Conservation (phyloP, 37 sponge, comb jelly and placozoan species). For the Tethya wilhelma region DNA sequence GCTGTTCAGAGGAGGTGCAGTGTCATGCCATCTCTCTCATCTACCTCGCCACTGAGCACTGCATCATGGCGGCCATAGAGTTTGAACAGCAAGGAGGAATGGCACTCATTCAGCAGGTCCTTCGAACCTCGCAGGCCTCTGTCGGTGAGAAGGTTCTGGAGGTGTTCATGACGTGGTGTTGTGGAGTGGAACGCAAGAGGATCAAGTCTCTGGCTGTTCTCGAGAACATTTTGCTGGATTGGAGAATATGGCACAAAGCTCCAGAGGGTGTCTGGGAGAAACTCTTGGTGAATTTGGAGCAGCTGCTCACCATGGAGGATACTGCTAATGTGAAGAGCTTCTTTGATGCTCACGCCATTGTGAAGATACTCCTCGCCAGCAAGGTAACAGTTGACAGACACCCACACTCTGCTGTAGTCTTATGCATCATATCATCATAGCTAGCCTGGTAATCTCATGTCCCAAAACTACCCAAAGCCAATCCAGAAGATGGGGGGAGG, state of each 20-base stretch:
- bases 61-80: slow-evolving; percentile 49
- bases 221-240: slow-evolving; percentile 87
- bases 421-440: too few species aligned
- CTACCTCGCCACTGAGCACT: slow-evolving; percentile 37
- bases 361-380: slow-evolving; percentile 61
- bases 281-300: slow-evolving; percentile 54
- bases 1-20: slow-evolving; percentile 50
- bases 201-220: slow-evolving; percentile 61
- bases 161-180: slow-evolving; percentile 79
- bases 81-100: slow-evolving; percentile 61
- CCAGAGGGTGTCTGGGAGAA: slow-evolving; percentile 47
- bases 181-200: slow-evolving; percentile 38
- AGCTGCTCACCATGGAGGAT: slow-evolving; percentile 20
- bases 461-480: too few species aligned
- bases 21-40: slow-evolving; percentile 49
- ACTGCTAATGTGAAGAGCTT: slow-evolving; percentile 35
- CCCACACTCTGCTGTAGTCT: neutral
- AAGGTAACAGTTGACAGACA: slow-evolving; percentile 34
- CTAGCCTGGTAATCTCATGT: too few species aligned
- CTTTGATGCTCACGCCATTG: slow-evolving; percentile 38
- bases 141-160: slow-evolving; percentile 37
- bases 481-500: neutral
- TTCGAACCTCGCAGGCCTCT: slow-evolving; percentile 56
- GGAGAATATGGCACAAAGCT: slow-evolving; percentile 89
- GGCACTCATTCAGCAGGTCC: slow-evolving; percentile 60